Evolutionary conservation across 2,888 invertebrate genomes (phyloP).

Genomic region (Drosophila mimetica): DNA sequence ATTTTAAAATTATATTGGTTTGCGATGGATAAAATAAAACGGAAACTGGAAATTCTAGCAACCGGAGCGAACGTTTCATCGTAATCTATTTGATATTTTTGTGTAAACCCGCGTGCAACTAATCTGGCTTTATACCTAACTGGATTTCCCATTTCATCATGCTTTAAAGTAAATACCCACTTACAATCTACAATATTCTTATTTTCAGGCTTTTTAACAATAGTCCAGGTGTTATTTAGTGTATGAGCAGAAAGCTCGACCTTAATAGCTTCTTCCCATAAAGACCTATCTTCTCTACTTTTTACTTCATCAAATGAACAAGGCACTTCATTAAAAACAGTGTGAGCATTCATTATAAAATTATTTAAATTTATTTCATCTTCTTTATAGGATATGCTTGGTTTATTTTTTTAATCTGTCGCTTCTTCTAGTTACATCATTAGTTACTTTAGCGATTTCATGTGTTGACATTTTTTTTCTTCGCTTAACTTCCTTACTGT

Average conservation of each 20-base stretch:
- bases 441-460: too few species aligned
- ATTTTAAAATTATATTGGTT: too few species aligned
- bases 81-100: too few species aligned
- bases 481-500: too few species aligned
- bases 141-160: neutral
- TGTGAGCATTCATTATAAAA: conserved; percentile 6
- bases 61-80: too few species aligned
- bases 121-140: too few species aligned
- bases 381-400: conserved; percentile 3
- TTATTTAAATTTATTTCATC: conserved; percentile 1
- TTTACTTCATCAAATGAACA: conserved; percentile 2
- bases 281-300: neutral
- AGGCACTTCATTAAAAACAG: neutral
- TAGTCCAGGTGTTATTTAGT: neutral
- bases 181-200: too few species aligned
- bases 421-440: conserved; percentile 7
- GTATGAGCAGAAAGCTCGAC: neutral
- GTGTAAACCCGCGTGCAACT: too few species aligned
- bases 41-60: too few species aligned
- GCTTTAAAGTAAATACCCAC: neutral
- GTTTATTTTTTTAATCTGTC: conserved; percentile 3
- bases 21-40: too few species aligned
- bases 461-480: too few species aligned
- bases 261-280: neutral
- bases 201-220: too few species aligned